A percentile compares a stretch with the other conserved stretches of the same genome.
Conservation (phyloP, 2,888 invertebrate species). For the Gibbula magus region DNA sequence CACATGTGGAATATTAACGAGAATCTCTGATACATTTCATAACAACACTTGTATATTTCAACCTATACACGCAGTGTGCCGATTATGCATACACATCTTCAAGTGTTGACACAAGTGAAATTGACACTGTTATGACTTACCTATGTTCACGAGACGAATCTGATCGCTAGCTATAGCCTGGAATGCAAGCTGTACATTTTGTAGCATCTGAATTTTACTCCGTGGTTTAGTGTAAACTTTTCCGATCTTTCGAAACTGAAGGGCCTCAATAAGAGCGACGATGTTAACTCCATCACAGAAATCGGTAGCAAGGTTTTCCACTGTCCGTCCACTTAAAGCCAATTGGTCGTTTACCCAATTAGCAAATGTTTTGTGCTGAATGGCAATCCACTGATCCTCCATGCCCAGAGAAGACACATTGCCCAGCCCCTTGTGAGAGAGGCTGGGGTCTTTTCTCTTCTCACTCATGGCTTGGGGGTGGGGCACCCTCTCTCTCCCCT, state of each 20-base stretch:
- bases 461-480: neutral
- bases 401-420: conserved; percentile 9
- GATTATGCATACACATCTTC: too few relatives aligned
- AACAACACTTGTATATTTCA: too few relatives aligned
- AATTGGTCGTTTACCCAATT: conserved; percentile 95
- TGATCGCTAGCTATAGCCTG: conserved; percentile 96
- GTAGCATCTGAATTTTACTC: conserved; percentile 96
- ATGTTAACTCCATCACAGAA: conserved; percentile 93
- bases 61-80: too few relatives aligned
- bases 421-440: conserved; percentile 14
- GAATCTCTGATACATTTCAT: too few relatives aligned
- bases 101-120: neutral
- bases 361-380: conserved; percentile 85
- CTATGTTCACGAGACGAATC: conserved; percentile 97
- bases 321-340: conserved; percentile 76
- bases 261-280: conserved; percentile 91
- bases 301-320: conserved; percentile 90
- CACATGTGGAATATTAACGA: too few relatives aligned
- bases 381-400: conserved; percentile 82
- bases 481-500: neutral
- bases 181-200: conserved; percentile 95
- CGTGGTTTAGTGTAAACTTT: conserved; percentile 85
- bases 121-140: conserved; percentile 77
- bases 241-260: conserved; percentile 82
- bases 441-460: neutral